Evolutionary conservation across 1,140 invertebrate genomes (phyloP), one percentile per base, ranked within the genome.

Genomic region (Aphelenchoides avenae): DNA sequence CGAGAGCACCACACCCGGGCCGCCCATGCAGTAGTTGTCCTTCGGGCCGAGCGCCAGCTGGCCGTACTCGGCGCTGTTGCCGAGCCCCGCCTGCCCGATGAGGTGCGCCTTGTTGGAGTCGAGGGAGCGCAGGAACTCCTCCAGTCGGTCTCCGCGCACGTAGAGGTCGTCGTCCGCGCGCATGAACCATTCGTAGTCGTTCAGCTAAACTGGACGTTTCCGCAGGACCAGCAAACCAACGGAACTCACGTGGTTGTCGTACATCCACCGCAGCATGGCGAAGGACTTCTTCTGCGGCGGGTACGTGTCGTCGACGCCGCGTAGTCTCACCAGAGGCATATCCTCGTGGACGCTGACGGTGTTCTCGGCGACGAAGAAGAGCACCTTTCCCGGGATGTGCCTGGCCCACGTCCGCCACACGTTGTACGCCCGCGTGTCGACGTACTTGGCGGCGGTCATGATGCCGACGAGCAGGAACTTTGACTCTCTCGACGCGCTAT

Each of bases 11-110:
- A 97, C 88, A 0, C 92, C 92, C 0, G 94, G 91, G 0, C 94
- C 94, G 34, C 94, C 94, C 94, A 99, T 99, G 78, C 93, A 98
- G 77, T 96, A 98, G 77, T 98, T 98, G 79, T 98, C 92, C 5
- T 56, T 87, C 60, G 86, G 86, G 59, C 89, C 88, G 42, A 99
- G 80, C 24, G 87, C 87, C 1, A 99, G 79, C 41, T 87, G 83
- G n/a, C 93, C 93, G 70, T 91, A 86, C 77, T 98, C 94, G 59
- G 89, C 88, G 59, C 83, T 87, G 79, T 41, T 80, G 24, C 82
- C 82, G 11, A 80, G 74, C 27, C 82, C 82, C 26, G 82, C 80
- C 64, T 83, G 82, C 27, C 82, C 80, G 36, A 78, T 52, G 27
- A 76, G 50, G 52, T 73, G 67, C 7, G 66, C 49, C 52, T 68